Evolutionary conservation across 1,140 invertebrate genomes (phyloP).

Genomic region (Euwallacea similis): DNA sequence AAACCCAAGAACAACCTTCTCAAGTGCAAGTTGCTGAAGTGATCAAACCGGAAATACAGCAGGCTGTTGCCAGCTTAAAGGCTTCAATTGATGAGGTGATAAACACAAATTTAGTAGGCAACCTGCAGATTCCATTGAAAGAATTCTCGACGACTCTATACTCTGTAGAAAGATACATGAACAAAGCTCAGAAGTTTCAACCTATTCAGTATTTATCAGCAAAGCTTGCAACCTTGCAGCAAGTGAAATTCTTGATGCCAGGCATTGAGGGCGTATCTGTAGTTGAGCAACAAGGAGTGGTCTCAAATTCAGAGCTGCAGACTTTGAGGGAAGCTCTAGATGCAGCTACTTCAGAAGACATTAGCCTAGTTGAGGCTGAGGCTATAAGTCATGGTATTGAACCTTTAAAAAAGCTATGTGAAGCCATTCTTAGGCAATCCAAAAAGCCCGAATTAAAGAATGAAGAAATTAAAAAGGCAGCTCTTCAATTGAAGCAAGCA

Average conservation of each 20-base stretch:
- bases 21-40: slow-evolving; percentile 24
- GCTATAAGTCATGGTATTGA: background rate
- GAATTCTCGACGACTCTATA: background rate
- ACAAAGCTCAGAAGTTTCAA: background rate
- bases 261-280: background rate
- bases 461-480: background rate
- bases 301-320: background rate
- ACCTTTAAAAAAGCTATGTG: slow-evolving; percentile 9
- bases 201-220: background rate
- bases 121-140: background rate
- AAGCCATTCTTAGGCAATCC: background rate
- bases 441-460: too few relatives aligned
- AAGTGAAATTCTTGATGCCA: background rate
- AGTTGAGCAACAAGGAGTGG: background rate
- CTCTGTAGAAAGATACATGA: background rate
- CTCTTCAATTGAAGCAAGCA: too few relatives aligned
- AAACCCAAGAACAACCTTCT: slow-evolving; percentile 10
- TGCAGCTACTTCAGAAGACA: background rate
- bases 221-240: background rate
- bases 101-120: background rate
- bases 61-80: slow-evolving; percentile 28
- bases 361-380: background rate
- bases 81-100: slow-evolving; percentile 21
- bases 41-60: slow-evolving; percentile 22
- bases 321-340: background rate